Conservation (phyloP, 2,113 vertebrate genomes). For the Numida meleagris region DNA sequence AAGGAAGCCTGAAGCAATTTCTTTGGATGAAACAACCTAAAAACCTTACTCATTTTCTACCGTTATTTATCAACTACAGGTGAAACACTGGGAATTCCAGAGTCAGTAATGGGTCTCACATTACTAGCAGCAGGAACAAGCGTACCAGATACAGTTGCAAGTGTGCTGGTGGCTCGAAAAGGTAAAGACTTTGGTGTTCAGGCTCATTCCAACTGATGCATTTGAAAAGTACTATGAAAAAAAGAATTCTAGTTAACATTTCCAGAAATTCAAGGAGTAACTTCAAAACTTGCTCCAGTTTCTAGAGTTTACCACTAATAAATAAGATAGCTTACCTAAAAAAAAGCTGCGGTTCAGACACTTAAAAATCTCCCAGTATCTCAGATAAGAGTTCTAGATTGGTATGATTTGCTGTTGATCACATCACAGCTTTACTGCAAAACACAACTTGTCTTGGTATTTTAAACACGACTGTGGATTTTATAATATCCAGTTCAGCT, state of each 20-base stretch:
- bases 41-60: neutral
- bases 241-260: neutral
- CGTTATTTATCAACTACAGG: constrained; percentile 75
- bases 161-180: constrained; percentile 94
- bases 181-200: constrained; percentile 78
- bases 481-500: neutral
- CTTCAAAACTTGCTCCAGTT: neutral
- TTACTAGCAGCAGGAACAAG: constrained; percentile 95
- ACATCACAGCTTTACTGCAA: constrained; percentile 64
- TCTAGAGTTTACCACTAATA: constrained; percentile 14
- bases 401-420: constrained; percentile 64
- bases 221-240: neutral
- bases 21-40: neutral
- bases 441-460: constrained; percentile 44
- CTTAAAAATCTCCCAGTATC: constrained; percentile 10
- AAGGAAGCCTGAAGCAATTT: neutral
- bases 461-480: constrained; percentile 50
- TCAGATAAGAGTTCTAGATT: constrained; percentile 48
- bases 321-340: constrained; percentile 52
- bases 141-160: constrained; percentile 94
- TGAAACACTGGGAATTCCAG: constrained; percentile 91
- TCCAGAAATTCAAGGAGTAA: constrained; percentile 7
- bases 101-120: constrained; percentile 97
- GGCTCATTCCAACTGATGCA: neutral
- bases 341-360: constrained; percentile 30